phyloP scores from a whole-genome alignment of 2,113 vertebrate genomes.

The Corythaixoides concolor region DNA sequence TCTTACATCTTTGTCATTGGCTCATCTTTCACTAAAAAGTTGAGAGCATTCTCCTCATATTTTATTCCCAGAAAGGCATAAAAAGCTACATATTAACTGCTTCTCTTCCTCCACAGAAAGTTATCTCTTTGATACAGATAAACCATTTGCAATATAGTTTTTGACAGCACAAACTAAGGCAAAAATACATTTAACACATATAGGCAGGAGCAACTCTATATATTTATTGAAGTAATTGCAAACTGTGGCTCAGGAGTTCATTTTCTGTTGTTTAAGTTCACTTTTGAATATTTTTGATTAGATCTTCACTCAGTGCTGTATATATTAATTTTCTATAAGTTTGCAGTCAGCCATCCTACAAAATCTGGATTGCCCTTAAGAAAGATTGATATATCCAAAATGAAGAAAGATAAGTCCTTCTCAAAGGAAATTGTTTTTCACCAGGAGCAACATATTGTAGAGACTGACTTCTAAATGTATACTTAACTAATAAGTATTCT shows the following conservation, averaged over 20 bases:
- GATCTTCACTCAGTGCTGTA: background rate
- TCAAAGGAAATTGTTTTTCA: background rate
- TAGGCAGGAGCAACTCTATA: background rate
- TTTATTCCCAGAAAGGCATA: background rate
- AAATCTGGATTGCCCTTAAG: background rate
- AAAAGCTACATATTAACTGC: background rate
- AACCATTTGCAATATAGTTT: background rate
- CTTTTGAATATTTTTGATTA: background rate
- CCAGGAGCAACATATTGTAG: background rate
- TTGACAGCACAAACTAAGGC: background rate
- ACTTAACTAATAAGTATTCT: background rate
- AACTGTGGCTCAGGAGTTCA: background rate
- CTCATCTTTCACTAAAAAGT: constrained; percentile 9
- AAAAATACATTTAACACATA: background rate
- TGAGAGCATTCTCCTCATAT: background rate
- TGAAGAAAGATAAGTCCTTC: background rate
- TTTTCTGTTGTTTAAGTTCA: background rate
- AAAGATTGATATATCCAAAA: background rate
- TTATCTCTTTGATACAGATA: background rate
- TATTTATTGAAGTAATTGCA: background rate
- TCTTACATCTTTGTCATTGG: constrained; percentile 20
- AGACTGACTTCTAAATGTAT: background rate
- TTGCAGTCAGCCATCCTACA: background rate
- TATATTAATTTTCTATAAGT: background rate
- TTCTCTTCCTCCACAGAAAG: background rate